These are phyloP conservation scores for Anoura caudifer DNA, from an alignment of 2,113 vertebrate genomes.

Conservation along the genomic window DNA sequence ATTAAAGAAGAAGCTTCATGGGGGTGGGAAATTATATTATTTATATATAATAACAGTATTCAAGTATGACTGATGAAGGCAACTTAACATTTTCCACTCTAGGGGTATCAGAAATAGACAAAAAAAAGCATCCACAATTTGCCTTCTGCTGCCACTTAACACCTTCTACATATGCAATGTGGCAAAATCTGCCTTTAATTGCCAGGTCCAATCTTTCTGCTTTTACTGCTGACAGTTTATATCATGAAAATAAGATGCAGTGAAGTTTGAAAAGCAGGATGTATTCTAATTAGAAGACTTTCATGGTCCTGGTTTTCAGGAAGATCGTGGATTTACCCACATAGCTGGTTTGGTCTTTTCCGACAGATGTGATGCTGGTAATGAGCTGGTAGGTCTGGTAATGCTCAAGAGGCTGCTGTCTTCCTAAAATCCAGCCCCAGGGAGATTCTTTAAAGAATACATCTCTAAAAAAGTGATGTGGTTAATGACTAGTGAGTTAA, in stretches of 20 bases:
- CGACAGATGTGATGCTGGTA: neutral
- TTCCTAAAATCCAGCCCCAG: conserved; percentile 63
- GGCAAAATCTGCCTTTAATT: conserved; percentile 51
- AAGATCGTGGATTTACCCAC: conserved; percentile 33
- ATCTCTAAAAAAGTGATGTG: conserved; percentile 48
- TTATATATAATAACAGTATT: conserved; percentile 52
- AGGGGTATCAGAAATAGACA: conserved; percentile 52
- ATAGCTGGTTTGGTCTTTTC: neutral
- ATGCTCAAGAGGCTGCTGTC: neutral
- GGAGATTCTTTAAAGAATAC: conserved; percentile 64
- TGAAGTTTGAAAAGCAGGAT: conserved; percentile 46
- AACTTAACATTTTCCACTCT: conserved; percentile 32
- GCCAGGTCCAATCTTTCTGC: conserved; percentile 63
- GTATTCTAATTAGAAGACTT: conserved; percentile 60
- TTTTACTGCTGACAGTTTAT: conserved; percentile 64
- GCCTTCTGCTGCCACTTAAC: conserved; percentile 59
- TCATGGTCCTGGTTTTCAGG: conserved; percentile 59
- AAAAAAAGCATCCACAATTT: conserved; percentile 30
- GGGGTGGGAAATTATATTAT: conserved; percentile 2
- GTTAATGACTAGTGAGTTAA: neutral
- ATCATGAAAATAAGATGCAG: conserved; percentile 63
- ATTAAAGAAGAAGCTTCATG: neutral
- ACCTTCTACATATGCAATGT: conserved; percentile 36
- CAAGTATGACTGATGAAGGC: conserved; percentile 48
- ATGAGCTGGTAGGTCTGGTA: neutral